A percentile compares a stretch with the other conserved stretches of the same genome.
These are phyloP conservation scores for Muschampia plurimacula DNA, from an alignment of 2,888 invertebrate genomes.

Conservation along the genomic window DNA sequence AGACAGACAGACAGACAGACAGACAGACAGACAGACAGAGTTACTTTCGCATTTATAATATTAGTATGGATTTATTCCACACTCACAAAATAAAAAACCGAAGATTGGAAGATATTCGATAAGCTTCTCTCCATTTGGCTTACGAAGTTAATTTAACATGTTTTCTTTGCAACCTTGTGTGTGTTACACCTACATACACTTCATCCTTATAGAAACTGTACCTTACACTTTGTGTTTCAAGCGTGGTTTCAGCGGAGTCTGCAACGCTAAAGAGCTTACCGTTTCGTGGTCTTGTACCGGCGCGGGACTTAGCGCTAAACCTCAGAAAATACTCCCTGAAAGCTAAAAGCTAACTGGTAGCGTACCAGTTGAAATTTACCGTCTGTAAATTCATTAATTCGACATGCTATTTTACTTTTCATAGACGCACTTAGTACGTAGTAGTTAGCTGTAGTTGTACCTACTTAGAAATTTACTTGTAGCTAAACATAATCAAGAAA, in stretches of 20 bases:
- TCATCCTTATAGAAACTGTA: neutral
- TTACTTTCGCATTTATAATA: no score
- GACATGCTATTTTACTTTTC: neutral
- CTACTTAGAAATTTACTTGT: no score
- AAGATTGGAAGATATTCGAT: no score
- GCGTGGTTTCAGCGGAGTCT: conserved; percentile 1
- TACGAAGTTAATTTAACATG: neutral
- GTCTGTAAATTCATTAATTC: conserved; percentile 7
- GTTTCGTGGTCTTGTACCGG: conserved; percentile 22
- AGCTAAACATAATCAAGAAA: no score
- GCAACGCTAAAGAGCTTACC: conserved; percentile 25
- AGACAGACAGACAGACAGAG: no score
- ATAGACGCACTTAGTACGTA: neutral
- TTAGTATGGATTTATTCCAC: no score
- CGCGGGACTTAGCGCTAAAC: conserved; percentile 28
- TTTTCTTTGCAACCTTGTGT: neutral
- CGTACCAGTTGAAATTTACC: neutral
- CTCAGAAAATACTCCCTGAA: conserved; percentile 25
- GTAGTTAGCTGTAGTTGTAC: no score
- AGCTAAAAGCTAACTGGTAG: conserved; percentile 23
- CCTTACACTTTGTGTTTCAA: neutral
- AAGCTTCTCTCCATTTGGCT: no score
- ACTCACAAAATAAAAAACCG: no score
- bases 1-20: no score
- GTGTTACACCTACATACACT: neutral